phyloP scores from a whole-genome alignment of 2,113 vertebrate species.

The Gasterosteus aculeatus region DNA sequence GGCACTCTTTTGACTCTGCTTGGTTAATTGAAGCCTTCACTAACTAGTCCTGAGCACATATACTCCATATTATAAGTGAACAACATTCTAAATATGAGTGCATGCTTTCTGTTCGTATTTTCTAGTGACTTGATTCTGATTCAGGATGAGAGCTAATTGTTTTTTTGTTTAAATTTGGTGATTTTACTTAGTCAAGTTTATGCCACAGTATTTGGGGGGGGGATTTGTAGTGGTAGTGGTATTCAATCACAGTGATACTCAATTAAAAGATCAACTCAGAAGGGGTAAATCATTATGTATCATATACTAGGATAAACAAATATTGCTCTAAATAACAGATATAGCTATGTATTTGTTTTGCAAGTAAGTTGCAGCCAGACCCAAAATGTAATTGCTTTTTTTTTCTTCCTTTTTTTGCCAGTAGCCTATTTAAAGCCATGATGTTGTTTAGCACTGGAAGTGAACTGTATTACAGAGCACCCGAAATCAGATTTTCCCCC shows the following conservation, averaged over 20 bases:
- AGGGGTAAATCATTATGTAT: neutral
- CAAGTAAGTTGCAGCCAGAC: no score
- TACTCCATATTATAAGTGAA: neutral
- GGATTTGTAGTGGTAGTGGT: neutral
- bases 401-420: neutral
- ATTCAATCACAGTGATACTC: neutral
- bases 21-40: neutral
- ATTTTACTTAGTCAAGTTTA: neutral
- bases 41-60: neutral
- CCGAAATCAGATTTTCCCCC: neutral
- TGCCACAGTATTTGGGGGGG: neutral
- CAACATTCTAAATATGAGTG: neutral
- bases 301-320: no score
- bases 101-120: neutral
- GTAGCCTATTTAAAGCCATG: neutral
- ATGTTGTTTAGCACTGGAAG: neutral
- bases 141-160: neutral
- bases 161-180: neutral
- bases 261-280: neutral
- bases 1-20: slow-evolving; percentile 5
- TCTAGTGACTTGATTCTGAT: neutral
- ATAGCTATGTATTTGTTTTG: no score
- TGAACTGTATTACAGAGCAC: neutral
- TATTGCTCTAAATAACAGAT: no score
- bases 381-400: neutral